Evolutionary conservation across 1,140 invertebrate species (phyloP).

Genomic region (Drosophila asahinai): DNA sequence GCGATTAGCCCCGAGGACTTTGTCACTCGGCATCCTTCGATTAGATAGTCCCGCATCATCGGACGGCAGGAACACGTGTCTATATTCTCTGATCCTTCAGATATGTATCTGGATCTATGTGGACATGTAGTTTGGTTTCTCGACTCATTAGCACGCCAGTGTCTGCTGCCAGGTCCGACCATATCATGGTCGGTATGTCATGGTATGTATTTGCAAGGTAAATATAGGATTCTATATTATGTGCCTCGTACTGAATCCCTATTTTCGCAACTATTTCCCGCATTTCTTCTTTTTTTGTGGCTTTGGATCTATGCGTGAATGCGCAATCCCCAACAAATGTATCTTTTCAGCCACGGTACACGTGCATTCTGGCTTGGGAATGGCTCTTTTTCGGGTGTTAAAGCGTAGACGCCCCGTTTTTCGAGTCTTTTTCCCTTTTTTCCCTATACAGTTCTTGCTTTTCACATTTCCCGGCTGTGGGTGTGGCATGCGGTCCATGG

Average conservation of each 20-base stretch:
- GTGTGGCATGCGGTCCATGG: slow-evolving; percentile 45
- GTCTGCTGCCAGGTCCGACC: neutral
- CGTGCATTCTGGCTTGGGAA: slow-evolving; percentile 20
- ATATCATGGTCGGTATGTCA: too few species aligned
- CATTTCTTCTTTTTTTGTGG: neutral
- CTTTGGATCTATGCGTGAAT: slow-evolving; percentile 1
- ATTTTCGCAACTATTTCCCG: slow-evolving; percentile 2
- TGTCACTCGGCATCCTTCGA: slow-evolving; percentile 23
- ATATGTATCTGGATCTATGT: slow-evolving; percentile 5
- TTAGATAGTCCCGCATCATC: slow-evolving; percentile 43
- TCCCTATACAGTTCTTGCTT: neutral
- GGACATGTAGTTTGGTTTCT: slow-evolving; percentile 2
- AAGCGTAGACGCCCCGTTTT: slow-evolving; percentile 46
- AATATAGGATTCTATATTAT: too few species aligned
- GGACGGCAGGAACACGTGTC: slow-evolving; percentile 4
- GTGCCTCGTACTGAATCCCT: neutral
- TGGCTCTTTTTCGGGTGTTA: slow-evolving; percentile 39
- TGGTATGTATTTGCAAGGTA: too few species aligned
- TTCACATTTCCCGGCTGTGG: slow-evolving; percentile 30
- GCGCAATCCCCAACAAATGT: slow-evolving; percentile 3
- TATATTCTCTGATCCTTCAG: neutral
- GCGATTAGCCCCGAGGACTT: slow-evolving; percentile 8
- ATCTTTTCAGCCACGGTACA: slow-evolving; percentile 2
- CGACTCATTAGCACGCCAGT: neutral
- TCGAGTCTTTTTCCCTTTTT: slow-evolving; percentile 30